Conservation (phyloP, 1,140 invertebrate species). For the Caenorhabditis tropicalis region DNA sequence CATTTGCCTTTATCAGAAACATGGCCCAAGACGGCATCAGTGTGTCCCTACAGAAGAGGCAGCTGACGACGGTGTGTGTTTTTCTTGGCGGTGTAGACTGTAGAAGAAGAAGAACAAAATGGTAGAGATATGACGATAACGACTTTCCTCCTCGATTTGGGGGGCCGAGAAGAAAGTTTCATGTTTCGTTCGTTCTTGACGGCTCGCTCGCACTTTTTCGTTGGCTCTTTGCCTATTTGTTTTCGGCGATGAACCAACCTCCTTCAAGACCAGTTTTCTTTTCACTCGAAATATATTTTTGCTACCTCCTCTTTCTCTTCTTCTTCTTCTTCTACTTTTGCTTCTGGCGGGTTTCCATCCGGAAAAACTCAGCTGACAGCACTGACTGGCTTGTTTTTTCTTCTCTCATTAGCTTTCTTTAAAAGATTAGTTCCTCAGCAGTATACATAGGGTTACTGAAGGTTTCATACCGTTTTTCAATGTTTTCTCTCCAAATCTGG, state of each 20-base stretch:
- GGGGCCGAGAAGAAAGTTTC: background rate
- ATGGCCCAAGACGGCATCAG: slow-evolving; percentile 3
- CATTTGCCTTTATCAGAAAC: slow-evolving; percentile 25
- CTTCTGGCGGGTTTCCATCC: background rate
- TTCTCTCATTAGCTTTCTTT: background rate
- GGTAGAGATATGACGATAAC: background rate
- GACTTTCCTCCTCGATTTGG: no score
- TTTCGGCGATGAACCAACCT: slow-evolving; percentile 41
- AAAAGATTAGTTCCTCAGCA: no score
- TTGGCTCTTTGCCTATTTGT: slow-evolving; percentile 38
- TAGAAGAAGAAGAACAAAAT: no score
- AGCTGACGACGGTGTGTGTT: background rate
- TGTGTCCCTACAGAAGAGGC: background rate
- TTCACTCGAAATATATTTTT: slow-evolving; percentile 46
- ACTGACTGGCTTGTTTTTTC: background rate
- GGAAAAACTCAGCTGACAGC: slow-evolving; percentile 10
- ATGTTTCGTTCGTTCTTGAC: slow-evolving; percentile 14
- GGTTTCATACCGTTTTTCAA: background rate
- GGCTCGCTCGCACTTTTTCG: slow-evolving; percentile 40
- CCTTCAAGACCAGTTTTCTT: slow-evolving; percentile 42
- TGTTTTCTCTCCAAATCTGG: no score
- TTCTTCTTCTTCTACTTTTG: slow-evolving; percentile 5
- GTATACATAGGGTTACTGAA: background rate
- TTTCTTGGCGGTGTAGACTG: background rate
- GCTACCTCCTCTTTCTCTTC: slow-evolving; percentile 24